A percentile compares a stretch with the other conserved stretches of the same genome.
These are phyloP conservation scores for Stomorhina lunata DNA, from an alignment of 2,888 invertebrate genomes.

Conservation along the genomic window DNA sequence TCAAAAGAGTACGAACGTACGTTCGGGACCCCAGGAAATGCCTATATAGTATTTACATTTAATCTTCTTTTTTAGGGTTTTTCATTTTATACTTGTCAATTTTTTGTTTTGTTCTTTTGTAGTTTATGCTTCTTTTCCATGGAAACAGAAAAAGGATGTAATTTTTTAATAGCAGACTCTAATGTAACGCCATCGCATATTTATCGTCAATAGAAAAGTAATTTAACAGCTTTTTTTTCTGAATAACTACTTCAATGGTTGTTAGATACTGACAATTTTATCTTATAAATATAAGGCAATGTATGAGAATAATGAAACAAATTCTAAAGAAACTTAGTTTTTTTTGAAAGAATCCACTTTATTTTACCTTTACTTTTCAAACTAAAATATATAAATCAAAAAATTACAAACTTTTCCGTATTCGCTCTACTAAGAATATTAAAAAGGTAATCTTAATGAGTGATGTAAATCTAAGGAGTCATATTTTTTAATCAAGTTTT, in stretches of 20 bases:
- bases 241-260: neutral
- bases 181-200: neutral
- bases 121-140: slow-evolving; percentile 18
- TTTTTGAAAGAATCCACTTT: neutral
- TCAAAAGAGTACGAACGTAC: no score
- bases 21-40: no score
- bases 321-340: slow-evolving; percentile 23
- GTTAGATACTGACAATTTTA: slow-evolving; percentile 8
- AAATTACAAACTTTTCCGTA: slow-evolving; percentile 23
- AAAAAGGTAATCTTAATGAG: slow-evolving; percentile 36
- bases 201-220: neutral
- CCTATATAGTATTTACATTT: no score
- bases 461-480: slow-evolving; percentile 1
- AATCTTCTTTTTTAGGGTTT: neutral
- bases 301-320: neutral
- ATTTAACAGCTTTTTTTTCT: neutral
- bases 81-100: slow-evolving; percentile 22
- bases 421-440: neutral
- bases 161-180: slow-evolving; percentile 6
- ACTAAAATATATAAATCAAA: neutral
- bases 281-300: neutral
- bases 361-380: neutral
- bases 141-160: slow-evolving; percentile 5
- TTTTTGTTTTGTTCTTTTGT: slow-evolving; percentile 32
- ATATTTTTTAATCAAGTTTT: no score